Percentiles rank a stretch among this genome's conserved stretches.
Conservation (phyloP, 1,140 invertebrate species). For the Caenorhabditis brenneri region DNA sequence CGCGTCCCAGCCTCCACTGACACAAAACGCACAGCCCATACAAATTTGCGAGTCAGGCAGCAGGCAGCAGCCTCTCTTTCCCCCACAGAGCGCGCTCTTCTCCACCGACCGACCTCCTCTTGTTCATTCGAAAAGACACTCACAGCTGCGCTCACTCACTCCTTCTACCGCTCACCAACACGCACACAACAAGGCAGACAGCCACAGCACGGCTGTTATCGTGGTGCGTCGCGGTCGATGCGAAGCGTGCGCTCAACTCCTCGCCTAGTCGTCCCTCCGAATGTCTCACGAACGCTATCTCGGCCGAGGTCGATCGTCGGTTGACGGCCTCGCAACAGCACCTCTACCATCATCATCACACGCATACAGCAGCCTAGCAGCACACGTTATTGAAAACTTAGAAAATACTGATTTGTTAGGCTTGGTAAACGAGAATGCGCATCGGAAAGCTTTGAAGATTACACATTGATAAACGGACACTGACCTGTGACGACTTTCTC, state of each 20-base stretch:
- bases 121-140: constrained; percentile 21
- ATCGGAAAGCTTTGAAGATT: too few species aligned
- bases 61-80: neutral
- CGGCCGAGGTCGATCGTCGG: constrained; percentile 42
- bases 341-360: constrained; percentile 37
- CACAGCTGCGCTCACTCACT: neutral
- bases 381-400: constrained; percentile 20
- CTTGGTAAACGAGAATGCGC: too few species aligned
- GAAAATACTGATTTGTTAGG: neutral
- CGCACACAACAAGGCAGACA: constrained; percentile 8
- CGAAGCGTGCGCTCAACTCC: constrained; percentile 27
- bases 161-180: neutral
- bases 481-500: constrained; percentile 39
- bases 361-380: neutral
- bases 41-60: constrained; percentile 38
- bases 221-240: constrained; percentile 21
- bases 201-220: constrained; percentile 35
- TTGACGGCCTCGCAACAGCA: constrained; percentile 18
- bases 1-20: constrained; percentile 3
- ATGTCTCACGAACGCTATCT: constrained; percentile 40
- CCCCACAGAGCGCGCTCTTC: constrained; percentile 12
- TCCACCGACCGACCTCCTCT: constrained; percentile 21
- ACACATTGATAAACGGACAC: neutral
- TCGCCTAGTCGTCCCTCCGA: constrained; percentile 31
- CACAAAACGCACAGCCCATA: constrained; percentile 41